A percentile compares a stretch with the other conserved stretches of the same genome.
Evolutionary conservation across 2,113 vertebrate genomes (phyloP).

Genomic region (Notarius lentiginosus): DNA sequence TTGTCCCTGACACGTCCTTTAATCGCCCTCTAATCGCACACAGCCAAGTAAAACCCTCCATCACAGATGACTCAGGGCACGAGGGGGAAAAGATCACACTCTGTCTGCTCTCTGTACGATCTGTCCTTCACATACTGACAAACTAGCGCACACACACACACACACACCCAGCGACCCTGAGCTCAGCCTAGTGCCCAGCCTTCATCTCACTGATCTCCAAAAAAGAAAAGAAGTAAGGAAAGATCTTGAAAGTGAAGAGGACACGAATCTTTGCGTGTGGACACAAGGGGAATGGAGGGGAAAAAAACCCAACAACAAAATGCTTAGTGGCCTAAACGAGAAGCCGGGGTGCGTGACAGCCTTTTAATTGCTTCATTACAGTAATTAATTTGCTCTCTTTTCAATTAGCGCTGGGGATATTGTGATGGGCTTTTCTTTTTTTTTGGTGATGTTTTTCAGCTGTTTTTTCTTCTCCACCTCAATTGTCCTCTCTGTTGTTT

Average conservation of each 20-base stretch:
- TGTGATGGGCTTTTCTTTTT: constrained; percentile 34
- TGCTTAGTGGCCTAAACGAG: constrained; percentile 46
- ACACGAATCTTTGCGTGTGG: constrained; percentile 38
- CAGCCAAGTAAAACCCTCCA: constrained; percentile 13
- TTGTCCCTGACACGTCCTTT: constrained; percentile 11
- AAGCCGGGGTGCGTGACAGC: constrained; percentile 49
- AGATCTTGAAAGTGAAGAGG: constrained; percentile 59
- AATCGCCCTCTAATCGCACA: constrained; percentile 7
- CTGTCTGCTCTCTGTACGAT: not conserved
- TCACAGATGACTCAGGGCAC: not conserved
- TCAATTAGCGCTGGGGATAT: constrained; percentile 54
- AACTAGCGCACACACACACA: constrained; percentile 16
- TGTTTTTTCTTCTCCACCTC: constrained; percentile 31
- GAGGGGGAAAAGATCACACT: not conserved
- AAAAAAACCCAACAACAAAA: constrained; percentile 31
- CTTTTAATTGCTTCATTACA: constrained; percentile 59
- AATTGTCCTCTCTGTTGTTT: constrained; percentile 40
- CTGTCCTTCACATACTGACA: constrained; percentile 14
- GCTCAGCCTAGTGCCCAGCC: not conserved
- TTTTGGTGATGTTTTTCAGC: constrained; percentile 44
- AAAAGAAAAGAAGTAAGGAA: constrained; percentile 41
- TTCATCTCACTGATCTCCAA: not conserved
- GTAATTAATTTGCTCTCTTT: constrained; percentile 61
- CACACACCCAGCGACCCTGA: constrained; percentile 15
- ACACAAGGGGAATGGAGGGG: constrained; percentile 29